Evolutionary conservation across 2,797 vertebrate genomes (phyloP).

Genomic region (Pelodytes ibericus): DNA sequence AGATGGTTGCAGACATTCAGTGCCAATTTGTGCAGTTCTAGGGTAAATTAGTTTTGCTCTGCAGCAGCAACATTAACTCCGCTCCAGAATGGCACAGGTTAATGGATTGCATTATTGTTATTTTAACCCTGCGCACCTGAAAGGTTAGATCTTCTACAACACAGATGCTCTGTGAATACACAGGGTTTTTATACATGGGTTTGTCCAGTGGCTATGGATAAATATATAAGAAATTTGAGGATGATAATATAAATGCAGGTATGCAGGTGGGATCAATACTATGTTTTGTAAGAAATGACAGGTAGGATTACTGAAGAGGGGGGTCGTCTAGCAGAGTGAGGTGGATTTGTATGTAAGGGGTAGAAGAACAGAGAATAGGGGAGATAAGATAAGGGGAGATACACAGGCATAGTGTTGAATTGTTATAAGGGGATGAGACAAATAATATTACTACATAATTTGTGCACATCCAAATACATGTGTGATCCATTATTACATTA

Average conservation of each 20-base stretch:
- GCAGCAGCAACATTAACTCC: neutral
- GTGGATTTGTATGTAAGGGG: neutral
- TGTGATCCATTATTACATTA: neutral
- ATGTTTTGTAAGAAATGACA: slow-evolving; percentile 19
- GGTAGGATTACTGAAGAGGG: slow-evolving; percentile 14
- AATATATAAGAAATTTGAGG: no score
- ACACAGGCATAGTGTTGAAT: neutral
- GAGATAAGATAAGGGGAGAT: neutral
- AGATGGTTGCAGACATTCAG: neutral
- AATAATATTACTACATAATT: no score
- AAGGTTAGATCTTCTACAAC: neutral
- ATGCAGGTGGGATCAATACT: slow-evolving; percentile 24
- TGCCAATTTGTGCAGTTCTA: neutral
- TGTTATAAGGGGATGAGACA: no score
- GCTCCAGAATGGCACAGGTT: neutral
- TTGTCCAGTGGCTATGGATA: no score
- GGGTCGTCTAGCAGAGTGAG: neutral
- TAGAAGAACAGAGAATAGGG: no score
- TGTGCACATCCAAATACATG: no score
- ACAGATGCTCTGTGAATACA: neutral
- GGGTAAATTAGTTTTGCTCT: neutral
- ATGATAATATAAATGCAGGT: no score
- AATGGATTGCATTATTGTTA: neutral
- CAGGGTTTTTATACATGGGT: neutral
- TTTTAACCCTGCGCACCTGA: neutral